These are phyloP conservation scores for Hippopotamyrus pictus DNA, from an alignment of 2,797 vertebrate species.

Conservation along the genomic window DNA sequence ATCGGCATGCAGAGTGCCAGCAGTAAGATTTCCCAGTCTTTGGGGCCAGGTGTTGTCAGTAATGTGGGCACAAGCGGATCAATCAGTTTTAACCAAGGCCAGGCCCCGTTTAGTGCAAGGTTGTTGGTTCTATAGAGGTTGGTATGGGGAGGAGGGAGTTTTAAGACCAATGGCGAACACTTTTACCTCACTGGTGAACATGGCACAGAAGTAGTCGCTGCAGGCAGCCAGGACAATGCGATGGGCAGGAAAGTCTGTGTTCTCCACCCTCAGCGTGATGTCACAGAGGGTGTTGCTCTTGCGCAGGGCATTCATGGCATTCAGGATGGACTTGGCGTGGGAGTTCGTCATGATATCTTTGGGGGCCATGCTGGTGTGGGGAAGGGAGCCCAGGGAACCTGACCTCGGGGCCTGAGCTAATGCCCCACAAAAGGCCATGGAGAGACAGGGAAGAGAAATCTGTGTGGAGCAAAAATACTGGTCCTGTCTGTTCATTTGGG, in stretches of 20 bases:
- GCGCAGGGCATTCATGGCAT: slow-evolving; percentile 92
- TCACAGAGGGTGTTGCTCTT: slow-evolving; percentile 97
- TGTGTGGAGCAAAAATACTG: slow-evolving; percentile 7
- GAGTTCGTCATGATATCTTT: slow-evolving; percentile 99
- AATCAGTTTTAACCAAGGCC: neutral
- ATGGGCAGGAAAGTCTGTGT: slow-evolving; percentile 90
- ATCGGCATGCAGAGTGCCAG: neutral
- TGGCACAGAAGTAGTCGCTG: slow-evolving; percentile 98
- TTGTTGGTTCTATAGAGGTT: neutral
- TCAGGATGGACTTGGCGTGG: slow-evolving; percentile 96
- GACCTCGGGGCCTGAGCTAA: slow-evolving; percentile 8
- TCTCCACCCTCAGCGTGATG: slow-evolving; percentile 89
- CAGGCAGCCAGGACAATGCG: slow-evolving; percentile 94
- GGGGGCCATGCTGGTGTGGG: slow-evolving; percentile 70
- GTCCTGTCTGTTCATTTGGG: neutral
- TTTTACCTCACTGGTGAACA: slow-evolving; percentile 97
- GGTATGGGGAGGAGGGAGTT: neutral
- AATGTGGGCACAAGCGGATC: neutral
- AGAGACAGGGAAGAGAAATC: slow-evolving; percentile 15
- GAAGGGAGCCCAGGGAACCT: slow-evolving; percentile 13
- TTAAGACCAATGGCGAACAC: neutral
- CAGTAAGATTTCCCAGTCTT: neutral
- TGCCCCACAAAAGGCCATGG: neutral
- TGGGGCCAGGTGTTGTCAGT: neutral
- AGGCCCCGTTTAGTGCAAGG: neutral